Evolutionary conservation across 2,113 vertebrate genomes (phyloP), one percentile per base, ranked within the genome.

Genomic region (Pollachius pollachius): DNA sequence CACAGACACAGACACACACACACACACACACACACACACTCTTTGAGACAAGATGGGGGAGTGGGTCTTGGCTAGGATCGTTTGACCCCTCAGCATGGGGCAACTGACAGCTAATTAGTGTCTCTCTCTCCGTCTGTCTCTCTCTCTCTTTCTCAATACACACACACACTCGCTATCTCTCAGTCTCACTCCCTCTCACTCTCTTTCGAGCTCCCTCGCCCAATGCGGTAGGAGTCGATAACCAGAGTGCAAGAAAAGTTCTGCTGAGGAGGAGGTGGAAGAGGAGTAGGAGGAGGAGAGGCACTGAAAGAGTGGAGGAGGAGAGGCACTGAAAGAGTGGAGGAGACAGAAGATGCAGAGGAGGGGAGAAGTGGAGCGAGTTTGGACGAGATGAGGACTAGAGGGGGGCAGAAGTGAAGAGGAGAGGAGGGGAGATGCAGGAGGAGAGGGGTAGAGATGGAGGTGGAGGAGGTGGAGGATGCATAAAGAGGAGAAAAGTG

Each of bases 101-200:
- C 82, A 88, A 90, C 83, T 78, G 87, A 77, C 85, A 81, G 89
- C 93, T 94, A 90, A 94, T 95, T 93, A 93, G 85, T 88, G 48
- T 54, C 65, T 86, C 89, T 34, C 37, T 67, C 48, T 62, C 57
- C 19, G n/a, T 19, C 58, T 17, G 57, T 56, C 59, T 30, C 59
- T 4, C 65, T 18, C 52, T 84, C 89, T 7, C 54, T 57, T 7
- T n/a, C 4, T 56, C 54, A 15, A 8, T 15, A 16, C 54, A 16
- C n/a, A n/a, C 54, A 17, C 54, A 5, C 54, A 17, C 54, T 57
- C 54, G 12, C 16, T 16, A 15, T 54, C 16, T 54, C 52, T 54
- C 52, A 15, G 52, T 54, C 52, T 54, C 52, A 13, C 12, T 30
- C 56, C 19, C 30, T 18, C 16, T 62, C 62, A 64, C 16, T 60